phyloP scores from a whole-genome alignment of 2,888 invertebrate species.

The Eilema depressum region DNA sequence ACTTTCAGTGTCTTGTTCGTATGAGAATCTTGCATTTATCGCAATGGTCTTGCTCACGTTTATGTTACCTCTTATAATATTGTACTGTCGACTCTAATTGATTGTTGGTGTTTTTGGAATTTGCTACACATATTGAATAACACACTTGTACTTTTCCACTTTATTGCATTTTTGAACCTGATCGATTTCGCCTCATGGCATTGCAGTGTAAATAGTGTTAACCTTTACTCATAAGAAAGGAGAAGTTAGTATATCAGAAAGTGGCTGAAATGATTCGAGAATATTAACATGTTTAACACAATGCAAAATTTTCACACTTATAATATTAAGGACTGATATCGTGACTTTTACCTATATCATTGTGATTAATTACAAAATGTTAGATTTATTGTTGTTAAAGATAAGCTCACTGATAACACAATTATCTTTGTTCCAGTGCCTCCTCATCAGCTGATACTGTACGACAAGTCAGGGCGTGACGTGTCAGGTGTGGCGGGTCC shows the following conservation, averaged over 20 bases:
- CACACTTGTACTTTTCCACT: too few relatives aligned
- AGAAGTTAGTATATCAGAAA: too few relatives aligned
- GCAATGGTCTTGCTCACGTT: conserved; percentile 9
- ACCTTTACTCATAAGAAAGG: too few relatives aligned
- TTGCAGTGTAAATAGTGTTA: too few relatives aligned
- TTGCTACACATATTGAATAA: too few relatives aligned
- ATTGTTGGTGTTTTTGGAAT: background rate
- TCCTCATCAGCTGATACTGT: conserved; percentile 94
- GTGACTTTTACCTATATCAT: background rate
- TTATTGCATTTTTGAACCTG: too few relatives aligned
- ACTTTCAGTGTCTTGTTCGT: conserved; percentile 35
- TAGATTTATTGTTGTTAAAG: too few relatives aligned
- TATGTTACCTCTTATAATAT: background rate
- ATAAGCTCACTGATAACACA: background rate
- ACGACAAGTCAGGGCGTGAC: conserved; percentile 94
- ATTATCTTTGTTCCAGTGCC: conserved; percentile 90
- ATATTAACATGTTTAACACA: too few relatives aligned
- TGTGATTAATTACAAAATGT: background rate
- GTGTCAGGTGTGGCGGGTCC: conserved; percentile 94
- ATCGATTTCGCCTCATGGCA: too few relatives aligned
- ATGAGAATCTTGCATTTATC: conserved; percentile 18
- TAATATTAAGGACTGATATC: background rate
- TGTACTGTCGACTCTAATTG: background rate
- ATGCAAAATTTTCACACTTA: too few relatives aligned
- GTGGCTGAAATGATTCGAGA: too few relatives aligned